A percentile compares a stretch with the other conserved stretches of the same genome.
These are phyloP conservation scores for Calliphora vomitoria DNA, from an alignment of 2,888 invertebrate genomes.

Conservation along the genomic window DNA sequence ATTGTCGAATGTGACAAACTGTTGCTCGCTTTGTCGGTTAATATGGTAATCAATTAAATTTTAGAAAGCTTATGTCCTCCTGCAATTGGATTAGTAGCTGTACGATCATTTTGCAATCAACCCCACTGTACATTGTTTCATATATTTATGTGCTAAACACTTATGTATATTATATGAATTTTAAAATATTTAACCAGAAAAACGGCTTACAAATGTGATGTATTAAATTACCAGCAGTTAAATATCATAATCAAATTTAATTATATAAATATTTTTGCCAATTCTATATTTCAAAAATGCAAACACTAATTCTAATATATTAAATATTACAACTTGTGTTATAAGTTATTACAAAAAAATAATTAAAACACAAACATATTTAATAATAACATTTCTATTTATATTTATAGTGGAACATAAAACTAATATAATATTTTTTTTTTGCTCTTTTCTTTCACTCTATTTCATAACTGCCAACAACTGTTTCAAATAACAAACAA, in stretches of 20 bases:
- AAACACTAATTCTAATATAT: not conserved
- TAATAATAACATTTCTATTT: constrained; percentile 29
- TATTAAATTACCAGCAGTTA: not conserved
- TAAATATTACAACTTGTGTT: not conserved
- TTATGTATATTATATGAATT: too few relatives aligned
- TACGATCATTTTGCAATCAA: too few relatives aligned
- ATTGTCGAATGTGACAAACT: too few relatives aligned
- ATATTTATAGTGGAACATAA: constrained; percentile 45
- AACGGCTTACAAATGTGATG: not conserved
- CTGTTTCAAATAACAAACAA: constrained; percentile 52
- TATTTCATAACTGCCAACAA: constrained; percentile 59
- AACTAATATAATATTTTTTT: constrained; percentile 34
- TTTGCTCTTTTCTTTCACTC: not conserved
- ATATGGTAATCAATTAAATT: too few relatives aligned
- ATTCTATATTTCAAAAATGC: not conserved
- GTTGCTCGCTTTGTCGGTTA: too few relatives aligned
- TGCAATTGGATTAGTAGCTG: too few relatives aligned
- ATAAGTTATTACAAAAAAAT: constrained; percentile 24
- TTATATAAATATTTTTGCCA: not conserved
- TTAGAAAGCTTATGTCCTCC: too few relatives aligned
- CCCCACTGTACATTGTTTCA: too few relatives aligned
- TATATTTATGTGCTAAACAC: too few relatives aligned
- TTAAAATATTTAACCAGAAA: too few relatives aligned
- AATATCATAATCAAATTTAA: not conserved
- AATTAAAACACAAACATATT: constrained; percentile 45